A percentile compares a stretch with the other conserved stretches of the same genome.
Evolutionary conservation across 2,888 invertebrate species (phyloP).

Genomic region (Microctonus hyperodae): DNA sequence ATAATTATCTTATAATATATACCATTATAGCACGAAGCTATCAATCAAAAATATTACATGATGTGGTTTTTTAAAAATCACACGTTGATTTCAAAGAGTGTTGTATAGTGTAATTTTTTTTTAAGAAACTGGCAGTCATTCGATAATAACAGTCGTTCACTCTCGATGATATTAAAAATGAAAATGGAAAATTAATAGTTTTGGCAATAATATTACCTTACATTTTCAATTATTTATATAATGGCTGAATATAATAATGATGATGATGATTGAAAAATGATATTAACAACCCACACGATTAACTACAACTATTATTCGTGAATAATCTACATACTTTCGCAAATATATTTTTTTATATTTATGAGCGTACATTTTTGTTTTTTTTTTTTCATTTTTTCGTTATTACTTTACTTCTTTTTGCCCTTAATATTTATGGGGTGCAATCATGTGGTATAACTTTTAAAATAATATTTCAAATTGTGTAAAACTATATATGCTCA

Average conservation of each 20-base stretch:
- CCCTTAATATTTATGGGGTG: not conserved
- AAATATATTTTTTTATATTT: constrained; percentile 9
- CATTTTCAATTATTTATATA: not conserved
- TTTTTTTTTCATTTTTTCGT: not conserved
- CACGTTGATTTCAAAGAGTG: not conserved
- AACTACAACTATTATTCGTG: constrained; percentile 4
- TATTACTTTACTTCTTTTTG: not conserved
- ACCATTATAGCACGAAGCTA: not conserved
- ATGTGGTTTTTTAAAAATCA: not conserved
- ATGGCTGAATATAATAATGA: not conserved
- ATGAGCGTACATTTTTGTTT: constrained; percentile 1
- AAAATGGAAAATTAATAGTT: not conserved
- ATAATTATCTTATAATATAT: not conserved
- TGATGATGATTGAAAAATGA: not conserved
- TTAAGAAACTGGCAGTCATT: constrained; percentile 3
- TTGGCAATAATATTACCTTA: not conserved
- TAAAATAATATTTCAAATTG: not conserved
- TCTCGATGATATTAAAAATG: not conserved
- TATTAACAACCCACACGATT: not conserved
- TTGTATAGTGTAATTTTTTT: not conserved
- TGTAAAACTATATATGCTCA: not conserved
- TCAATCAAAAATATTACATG: not conserved
- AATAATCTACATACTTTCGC: constrained; percentile 4
- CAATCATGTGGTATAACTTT: not conserved
- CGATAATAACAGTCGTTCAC: constrained; percentile 5